Conservation (phyloP, 2,113 vertebrate genomes). For the Plotosus lineatus region DNA sequence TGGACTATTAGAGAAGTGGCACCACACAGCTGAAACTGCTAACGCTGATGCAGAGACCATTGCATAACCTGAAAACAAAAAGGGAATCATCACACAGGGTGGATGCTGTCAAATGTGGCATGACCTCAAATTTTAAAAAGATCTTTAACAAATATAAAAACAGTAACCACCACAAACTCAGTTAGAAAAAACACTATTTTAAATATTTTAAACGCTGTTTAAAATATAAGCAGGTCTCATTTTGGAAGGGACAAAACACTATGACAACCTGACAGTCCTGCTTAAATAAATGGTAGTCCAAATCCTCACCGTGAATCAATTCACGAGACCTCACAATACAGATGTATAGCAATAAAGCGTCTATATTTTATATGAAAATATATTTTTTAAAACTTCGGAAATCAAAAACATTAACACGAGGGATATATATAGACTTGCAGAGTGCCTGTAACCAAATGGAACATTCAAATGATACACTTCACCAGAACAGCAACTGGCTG, state of each 20-base stretch:
- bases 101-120: background rate
- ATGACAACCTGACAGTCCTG: background rate
- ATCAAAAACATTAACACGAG: background rate
- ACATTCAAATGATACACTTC: constrained; percentile 33
- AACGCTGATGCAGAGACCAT: constrained; percentile 99
- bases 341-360: background rate
- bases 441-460: constrained; percentile 37
- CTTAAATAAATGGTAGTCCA: background rate
- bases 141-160: background rate
- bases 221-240: background rate
- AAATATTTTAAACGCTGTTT: too few relatives aligned
- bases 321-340: background rate
- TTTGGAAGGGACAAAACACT: background rate
- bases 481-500: constrained; percentile 18
- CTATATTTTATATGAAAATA: too few relatives aligned
- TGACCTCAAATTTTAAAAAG: background rate
- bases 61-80: constrained; percentile 88
- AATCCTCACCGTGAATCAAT: background rate
- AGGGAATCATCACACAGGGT: constrained; percentile 13
- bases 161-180: background rate
- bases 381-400: background rate
- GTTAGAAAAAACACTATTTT: background rate
- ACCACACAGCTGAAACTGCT: constrained; percentile 90
- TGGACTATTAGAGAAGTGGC: constrained; percentile 89
- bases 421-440: constrained; percentile 23